Evolutionary conservation across 2,113 vertebrate genomes (phyloP).

Genomic region (Anarhynchus alexandrinus): DNA sequence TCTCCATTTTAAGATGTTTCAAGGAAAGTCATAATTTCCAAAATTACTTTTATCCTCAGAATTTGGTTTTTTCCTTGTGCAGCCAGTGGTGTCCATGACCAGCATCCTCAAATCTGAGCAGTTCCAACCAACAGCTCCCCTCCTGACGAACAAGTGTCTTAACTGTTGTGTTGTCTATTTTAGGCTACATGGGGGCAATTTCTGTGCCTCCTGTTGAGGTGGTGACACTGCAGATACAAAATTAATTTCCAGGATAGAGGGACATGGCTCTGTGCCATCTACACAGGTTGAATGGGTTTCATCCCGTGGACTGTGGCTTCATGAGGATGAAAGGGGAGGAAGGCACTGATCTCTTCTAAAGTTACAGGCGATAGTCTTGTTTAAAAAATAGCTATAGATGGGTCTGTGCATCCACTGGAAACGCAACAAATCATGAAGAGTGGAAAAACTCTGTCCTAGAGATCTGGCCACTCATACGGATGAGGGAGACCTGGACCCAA

Average conservation of each 20-base stretch:
- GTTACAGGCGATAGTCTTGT: background rate
- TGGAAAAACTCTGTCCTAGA: background rate
- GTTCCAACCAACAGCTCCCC: background rate
- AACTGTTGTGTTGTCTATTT: background rate
- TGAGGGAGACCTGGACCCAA: background rate
- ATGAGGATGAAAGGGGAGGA: background rate
- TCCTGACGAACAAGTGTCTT: background rate
- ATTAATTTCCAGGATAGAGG: background rate
- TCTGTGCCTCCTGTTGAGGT: background rate
- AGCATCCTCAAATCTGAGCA: background rate
- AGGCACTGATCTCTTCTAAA: background rate
- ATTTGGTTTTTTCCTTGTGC: background rate
- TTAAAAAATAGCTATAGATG: background rate
- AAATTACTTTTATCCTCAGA: background rate
- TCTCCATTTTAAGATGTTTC: background rate
- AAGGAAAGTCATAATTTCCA: background rate
- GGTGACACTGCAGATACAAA: accelerated
- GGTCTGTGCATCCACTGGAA: background rate
- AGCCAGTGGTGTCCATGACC: background rate
- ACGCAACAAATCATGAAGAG: background rate
- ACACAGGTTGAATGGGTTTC: background rate
- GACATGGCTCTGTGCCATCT: background rate
- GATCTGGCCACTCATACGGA: background rate
- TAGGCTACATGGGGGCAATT: background rate
- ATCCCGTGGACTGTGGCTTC: background rate